These are phyloP conservation scores for Odocoileus virginianus DNA, from an alignment of 2,113 vertebrate genomes.

Conservation along the genomic window DNA sequence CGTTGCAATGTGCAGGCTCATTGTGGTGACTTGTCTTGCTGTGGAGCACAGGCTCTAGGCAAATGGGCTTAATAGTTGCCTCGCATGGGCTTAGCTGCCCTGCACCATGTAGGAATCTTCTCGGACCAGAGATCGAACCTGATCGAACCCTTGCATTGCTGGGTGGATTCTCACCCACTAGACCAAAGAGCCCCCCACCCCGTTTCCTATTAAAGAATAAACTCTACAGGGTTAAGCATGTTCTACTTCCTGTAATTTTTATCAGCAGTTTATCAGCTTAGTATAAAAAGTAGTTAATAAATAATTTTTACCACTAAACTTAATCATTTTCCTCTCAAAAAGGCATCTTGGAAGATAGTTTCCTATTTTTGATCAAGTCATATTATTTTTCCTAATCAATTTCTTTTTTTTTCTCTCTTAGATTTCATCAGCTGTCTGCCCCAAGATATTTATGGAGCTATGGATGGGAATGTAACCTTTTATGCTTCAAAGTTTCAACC, in stretches of 20 bases:
- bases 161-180: background rate
- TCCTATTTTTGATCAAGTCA: background rate
- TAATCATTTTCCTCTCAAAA: background rate
- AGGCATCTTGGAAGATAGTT: background rate
- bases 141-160: background rate
- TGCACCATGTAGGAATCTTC: background rate
- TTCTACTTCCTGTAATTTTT: background rate
- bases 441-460: fast-evolving
- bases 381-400: background rate
- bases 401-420: background rate
- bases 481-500: fast-evolving
- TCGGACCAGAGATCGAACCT: background rate
- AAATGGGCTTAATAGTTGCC: background rate
- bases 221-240: background rate
- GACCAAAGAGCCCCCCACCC: background rate
- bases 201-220: background rate
- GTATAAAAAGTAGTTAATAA: background rate
- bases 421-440: background rate
- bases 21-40: background rate
- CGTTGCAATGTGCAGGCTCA: background rate
- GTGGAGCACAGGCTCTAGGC: background rate
- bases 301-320: background rate
- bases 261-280: background rate
- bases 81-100: background rate
- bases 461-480: background rate